Percentiles rank a stretch among this genome's conserved stretches.
Conservation (phyloP, 2,113 vertebrate genomes). For the Dicerorhinus sumatrensis region DNA sequence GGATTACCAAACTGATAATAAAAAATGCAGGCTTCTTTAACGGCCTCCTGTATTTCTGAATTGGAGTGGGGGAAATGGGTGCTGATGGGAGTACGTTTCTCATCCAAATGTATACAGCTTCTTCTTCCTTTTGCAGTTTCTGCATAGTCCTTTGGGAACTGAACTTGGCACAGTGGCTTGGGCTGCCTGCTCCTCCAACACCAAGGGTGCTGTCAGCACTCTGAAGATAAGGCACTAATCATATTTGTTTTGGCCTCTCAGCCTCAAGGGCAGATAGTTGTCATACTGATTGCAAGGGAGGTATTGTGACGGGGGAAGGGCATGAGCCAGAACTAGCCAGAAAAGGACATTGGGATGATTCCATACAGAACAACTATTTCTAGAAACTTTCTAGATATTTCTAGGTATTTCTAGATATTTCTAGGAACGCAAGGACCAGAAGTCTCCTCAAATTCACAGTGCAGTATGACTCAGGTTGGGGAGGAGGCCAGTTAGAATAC, state of each 20-base stretch:
- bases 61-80: background rate
- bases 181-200: background rate
- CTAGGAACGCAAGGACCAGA: background rate
- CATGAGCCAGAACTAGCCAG: background rate
- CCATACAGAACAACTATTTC: conserved; percentile 5
- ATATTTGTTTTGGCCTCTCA: conserved; percentile 59
- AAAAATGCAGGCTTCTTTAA: background rate
- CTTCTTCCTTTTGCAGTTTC: background rate
- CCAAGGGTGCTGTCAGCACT: conserved; percentile 16
- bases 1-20: background rate
- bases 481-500: background rate
- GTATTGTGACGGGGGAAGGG: background rate
- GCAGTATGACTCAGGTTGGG: background rate
- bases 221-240: background rate
- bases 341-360: background rate
- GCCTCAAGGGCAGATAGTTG: conserved; percentile 28
- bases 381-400: background rate
- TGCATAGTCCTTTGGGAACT: background rate
- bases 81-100: background rate
- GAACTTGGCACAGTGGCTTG: background rate
- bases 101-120: background rate
- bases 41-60: background rate
- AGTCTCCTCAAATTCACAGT: background rate
- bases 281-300: background rate
- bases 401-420: conserved; percentile 41